These are phyloP conservation scores for Percopsis transmontana DNA, from an alignment of 2,113 vertebrate genomes.

Conservation along the genomic window DNA sequence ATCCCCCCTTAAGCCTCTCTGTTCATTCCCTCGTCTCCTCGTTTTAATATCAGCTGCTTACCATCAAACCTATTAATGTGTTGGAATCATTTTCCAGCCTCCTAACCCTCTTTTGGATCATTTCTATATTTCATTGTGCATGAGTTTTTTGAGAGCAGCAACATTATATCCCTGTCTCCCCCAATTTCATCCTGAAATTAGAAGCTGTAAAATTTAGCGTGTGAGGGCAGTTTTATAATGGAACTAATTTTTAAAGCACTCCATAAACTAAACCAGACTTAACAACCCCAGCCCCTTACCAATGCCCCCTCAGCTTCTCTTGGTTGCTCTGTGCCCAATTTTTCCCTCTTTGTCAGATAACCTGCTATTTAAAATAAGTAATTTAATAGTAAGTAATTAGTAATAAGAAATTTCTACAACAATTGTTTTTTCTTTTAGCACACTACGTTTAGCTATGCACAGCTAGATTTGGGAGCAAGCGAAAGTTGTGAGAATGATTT, in stretches of 20 bases:
- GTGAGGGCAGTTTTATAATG: constrained; percentile 60
- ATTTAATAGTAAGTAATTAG: too few relatives aligned
- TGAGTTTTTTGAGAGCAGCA: constrained; percentile 56
- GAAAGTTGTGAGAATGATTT: background rate
- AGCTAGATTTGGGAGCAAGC: constrained; percentile 27
- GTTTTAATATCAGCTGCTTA: constrained; percentile 45
- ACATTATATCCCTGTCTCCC: constrained; percentile 62
- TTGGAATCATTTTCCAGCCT: constrained; percentile 59
- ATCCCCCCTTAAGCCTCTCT: constrained; percentile 5
- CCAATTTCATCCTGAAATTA: constrained; percentile 64
- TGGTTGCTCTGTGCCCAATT: constrained; percentile 26
- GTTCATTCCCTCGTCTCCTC: constrained; percentile 12
- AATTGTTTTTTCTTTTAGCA: constrained; percentile 15
- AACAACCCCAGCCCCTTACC: constrained; percentile 29
- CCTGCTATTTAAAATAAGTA: constrained; percentile 8
- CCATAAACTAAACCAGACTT: constrained; percentile 69
- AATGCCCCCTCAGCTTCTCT: constrained; percentile 12
- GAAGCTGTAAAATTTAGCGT: constrained; percentile 61
- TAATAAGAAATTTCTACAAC: background rate
- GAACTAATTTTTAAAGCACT: constrained; percentile 68
- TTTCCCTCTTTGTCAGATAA: constrained; percentile 24
- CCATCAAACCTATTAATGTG: constrained; percentile 41
- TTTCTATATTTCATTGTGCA: constrained; percentile 25
- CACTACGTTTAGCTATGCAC: background rate
- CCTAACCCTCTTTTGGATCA: constrained; percentile 14